A percentile compares a stretch with the other conserved stretches of the same genome.
Evolutionary conservation across 2,113 vertebrate species (phyloP).

Genomic region (Nanorana parkeri): DNA sequence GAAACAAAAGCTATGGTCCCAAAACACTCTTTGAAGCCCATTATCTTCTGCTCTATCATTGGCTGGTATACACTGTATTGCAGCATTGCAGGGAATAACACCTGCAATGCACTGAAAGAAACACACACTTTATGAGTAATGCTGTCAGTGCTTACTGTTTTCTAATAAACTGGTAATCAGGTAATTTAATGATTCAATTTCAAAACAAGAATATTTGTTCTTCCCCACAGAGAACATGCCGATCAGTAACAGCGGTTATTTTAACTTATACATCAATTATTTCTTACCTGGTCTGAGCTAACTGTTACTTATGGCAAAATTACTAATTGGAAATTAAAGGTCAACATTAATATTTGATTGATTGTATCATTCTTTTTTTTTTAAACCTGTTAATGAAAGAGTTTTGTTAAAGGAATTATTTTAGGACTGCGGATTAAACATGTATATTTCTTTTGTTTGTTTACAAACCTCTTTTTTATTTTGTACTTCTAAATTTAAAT

Average conservation of each 20-base stretch:
- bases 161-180: constrained; percentile 27
- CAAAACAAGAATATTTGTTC: constrained; percentile 34
- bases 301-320: constrained; percentile 29
- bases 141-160: constrained; percentile 4
- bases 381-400: not conserved
- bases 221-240: constrained; percentile 14
- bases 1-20: no score
- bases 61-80: not conserved
- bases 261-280: constrained; percentile 50
- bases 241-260: constrained; percentile 10
- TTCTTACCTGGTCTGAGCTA: constrained; percentile 42
- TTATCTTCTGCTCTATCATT: no score
- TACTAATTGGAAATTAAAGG: constrained; percentile 48
- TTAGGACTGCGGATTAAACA: not conserved
- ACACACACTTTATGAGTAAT: constrained; percentile 14
- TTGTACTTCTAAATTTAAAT: no score
- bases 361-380: not conserved
- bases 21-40: no score
- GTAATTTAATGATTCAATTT: constrained; percentile 44
- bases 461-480: no score
- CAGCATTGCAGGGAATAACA: constrained; percentile 14
- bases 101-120: constrained; percentile 6
- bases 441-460: not conserved
- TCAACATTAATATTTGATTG: constrained; percentile 52
- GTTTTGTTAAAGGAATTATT: not conserved